Base-by-base conservation (phyloP, 2,113 vertebrate species). In the Nymphicus hollandicus region DNA sequence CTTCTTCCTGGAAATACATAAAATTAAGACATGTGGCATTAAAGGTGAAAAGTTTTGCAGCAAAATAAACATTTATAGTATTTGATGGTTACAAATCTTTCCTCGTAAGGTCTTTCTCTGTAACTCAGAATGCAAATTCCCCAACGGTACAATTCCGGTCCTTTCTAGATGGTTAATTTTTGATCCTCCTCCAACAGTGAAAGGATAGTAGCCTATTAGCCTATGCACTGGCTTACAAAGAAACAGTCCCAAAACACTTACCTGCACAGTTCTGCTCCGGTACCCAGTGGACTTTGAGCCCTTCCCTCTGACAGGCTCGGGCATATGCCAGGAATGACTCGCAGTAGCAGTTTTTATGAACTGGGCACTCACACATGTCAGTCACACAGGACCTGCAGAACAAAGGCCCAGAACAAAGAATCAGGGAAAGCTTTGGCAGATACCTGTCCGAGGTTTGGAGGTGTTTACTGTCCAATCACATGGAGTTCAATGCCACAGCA, bases 281-380 rank as follows among this genome's bases (percentile, higher is more conserved):
- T 60, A 97, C 98, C 99, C 99, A 99, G 49, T 97, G 98, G 60
- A 99, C 98, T 14, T 96, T 97, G 5, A 98, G 50, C 5, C 99
- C 99, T 86, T 99, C 99, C 82, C 99, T 97, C 97, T 99, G 98
- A 82, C 99, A 99, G 81, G 99, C 99, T 44, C 99, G 98, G 61
- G 99, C 97, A 12, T 99, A 99, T 0, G 99, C 99, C 81, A 99
- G 98, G 96, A 99, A 99, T 0, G 99, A 99, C 97, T 99, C 99
- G 1, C 99, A 99, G 98, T 99, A 99, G 94, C 99, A 99, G 97
- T 99, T 99, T 93, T 99, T 99, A 97, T 99, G 99, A 72, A 99
- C 97, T 0, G 99, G 99, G 85, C 99, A 99, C 91, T 99, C 99
- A 6, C 99, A 99, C 99, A 99, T 99, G 93, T 99, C 99, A 31